phyloP scores from a whole-genome alignment of 2,113 vertebrate species.

The Nibea coibor region DNA sequence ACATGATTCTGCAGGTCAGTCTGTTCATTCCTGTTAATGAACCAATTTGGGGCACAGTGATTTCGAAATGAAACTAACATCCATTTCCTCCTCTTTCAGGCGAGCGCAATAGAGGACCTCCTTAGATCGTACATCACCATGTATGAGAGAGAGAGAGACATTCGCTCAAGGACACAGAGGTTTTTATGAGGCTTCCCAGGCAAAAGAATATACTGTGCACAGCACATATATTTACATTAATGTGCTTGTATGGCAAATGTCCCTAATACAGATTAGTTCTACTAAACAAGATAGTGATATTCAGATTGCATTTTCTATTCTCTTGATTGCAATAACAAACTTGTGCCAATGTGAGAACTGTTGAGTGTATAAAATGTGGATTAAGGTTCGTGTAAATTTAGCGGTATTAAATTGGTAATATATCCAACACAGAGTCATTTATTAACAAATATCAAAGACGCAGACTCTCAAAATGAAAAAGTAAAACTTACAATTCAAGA shows the following conservation, averaged over 20 bases:
- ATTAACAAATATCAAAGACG: neutral
- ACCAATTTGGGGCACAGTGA: neutral
- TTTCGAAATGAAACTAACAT: constrained; percentile 13
- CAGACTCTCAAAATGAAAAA: too few species aligned
- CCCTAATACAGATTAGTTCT: neutral
- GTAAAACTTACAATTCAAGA: neutral
- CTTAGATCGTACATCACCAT: constrained; percentile 88
- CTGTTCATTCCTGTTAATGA: neutral
- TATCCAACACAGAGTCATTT: neutral
- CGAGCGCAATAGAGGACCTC: constrained; percentile 92
- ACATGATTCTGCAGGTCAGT: neutral
- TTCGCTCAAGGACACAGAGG: constrained; percentile 68
- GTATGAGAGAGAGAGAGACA: constrained; percentile 79
- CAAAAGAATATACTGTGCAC: neutral
- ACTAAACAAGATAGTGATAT: constrained; percentile 7
- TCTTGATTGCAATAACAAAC: neutral
- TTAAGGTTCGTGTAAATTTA: neutral
- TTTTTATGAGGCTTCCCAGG: constrained; percentile 46
- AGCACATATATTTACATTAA: neutral
- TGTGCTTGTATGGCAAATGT: neutral
- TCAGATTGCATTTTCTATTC: neutral
- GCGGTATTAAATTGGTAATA: neutral
- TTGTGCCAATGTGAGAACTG: neutral
- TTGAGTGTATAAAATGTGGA: neutral
- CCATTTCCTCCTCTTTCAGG: constrained; percentile 78